Percentiles rank a stretch among this genome's conserved stretches.
Conservation (phyloP, 2,888 invertebrate genomes). For the Parasteatoda lunata region DNA sequence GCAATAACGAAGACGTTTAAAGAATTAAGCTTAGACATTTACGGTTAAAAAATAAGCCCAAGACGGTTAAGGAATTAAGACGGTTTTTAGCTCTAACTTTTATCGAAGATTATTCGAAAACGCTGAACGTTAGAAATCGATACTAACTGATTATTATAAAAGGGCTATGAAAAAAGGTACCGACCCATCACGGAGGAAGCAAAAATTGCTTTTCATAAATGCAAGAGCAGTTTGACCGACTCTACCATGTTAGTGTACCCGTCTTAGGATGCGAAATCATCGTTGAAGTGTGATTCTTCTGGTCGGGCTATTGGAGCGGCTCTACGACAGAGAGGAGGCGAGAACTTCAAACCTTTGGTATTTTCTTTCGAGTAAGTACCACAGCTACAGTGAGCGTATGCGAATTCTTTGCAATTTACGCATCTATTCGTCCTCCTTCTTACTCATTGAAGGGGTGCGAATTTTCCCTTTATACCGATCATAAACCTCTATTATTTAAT, state of each 20-base stretch:
- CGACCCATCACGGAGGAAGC: background rate
- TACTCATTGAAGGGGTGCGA: too few relatives aligned
- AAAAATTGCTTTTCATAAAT: background rate
- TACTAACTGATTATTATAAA: background rate
- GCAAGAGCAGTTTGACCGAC: background rate
- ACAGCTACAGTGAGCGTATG: too few relatives aligned
- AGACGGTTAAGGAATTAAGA: background rate
- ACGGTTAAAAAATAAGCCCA: background rate
- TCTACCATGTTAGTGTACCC: background rate
- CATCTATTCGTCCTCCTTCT: too few relatives aligned
- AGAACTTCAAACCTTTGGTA: too few relatives aligned
- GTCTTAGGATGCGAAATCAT: background rate
- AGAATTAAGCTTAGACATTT: too few relatives aligned
- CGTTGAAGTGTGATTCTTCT: background rate
- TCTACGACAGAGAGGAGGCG: background rate
- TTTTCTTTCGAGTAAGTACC: too few relatives aligned
- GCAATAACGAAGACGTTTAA: background rate
- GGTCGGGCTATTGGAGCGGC: background rate
- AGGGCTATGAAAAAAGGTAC: conserved; percentile 17
- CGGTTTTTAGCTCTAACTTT: conserved; percentile 15
- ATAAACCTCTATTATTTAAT: too few relatives aligned
- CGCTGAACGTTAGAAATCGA: background rate
- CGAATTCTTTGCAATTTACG: too few relatives aligned
- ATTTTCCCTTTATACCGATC: too few relatives aligned
- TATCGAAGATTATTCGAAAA: background rate